A percentile compares a stretch with the other conserved stretches of the same genome.
Evolutionary conservation across 2,113 vertebrate genomes (phyloP).

Genomic region (Crotalus horridus): DNA sequence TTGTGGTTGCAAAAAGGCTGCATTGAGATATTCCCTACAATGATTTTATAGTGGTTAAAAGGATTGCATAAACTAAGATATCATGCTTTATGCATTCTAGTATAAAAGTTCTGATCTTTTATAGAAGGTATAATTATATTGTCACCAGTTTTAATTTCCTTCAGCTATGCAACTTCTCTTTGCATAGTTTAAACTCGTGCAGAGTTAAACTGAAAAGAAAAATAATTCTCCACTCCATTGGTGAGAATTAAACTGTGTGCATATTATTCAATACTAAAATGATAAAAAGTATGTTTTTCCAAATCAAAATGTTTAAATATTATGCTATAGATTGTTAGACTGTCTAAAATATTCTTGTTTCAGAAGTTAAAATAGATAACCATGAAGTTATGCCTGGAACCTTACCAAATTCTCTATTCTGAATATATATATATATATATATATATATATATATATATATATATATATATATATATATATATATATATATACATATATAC

Average conservation of each 20-base stretch:
- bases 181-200: neutral
- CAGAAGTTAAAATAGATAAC: neutral
- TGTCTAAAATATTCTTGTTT: neutral
- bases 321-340: neutral
- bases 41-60: neutral
- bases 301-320: neutral
- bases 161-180: neutral
- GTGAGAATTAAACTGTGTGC: neutral
- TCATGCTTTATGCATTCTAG: slow-evolving; percentile 8
- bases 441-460: no score
- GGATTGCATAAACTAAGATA: slow-evolving; percentile 30
- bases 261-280: neutral
- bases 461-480: no score
- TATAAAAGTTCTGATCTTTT: slow-evolving; percentile 37
- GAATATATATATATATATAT: no score
- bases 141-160: neutral
- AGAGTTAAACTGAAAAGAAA: neutral
- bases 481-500: no score
- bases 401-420: neutral
- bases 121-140: neutral
- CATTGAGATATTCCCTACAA: slow-evolving; percentile 20
- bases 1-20: neutral
- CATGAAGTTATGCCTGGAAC: neutral
- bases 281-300: neutral
- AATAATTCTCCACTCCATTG: neutral